Evolutionary conservation across 2,113 vertebrate genomes (phyloP).

Genomic region (Python bivittatus): DNA sequence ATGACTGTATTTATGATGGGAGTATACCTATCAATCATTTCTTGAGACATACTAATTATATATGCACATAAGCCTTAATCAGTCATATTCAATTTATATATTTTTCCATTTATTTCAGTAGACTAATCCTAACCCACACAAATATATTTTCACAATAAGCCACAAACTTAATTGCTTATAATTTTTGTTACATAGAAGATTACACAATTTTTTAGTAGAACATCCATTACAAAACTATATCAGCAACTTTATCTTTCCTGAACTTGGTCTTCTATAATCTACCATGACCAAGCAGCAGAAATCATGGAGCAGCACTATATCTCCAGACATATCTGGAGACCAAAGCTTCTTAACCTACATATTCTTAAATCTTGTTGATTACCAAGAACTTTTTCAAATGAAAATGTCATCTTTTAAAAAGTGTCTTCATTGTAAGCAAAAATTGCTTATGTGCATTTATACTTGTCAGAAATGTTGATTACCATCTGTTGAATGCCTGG

Average conservation of each 20-base stretch:
- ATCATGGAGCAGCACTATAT: background rate
- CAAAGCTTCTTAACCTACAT: background rate
- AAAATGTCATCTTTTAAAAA: background rate
- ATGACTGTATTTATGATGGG: background rate
- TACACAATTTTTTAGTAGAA: background rate
- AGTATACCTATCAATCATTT: background rate
- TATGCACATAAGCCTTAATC: background rate
- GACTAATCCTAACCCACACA: background rate
- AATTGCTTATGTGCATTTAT: background rate
- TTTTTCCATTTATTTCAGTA: background rate
- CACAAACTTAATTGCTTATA: background rate
- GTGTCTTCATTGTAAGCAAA: background rate
- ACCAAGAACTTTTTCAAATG: background rate
- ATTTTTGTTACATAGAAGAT: background rate
- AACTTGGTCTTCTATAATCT: background rate
- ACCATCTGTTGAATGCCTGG: background rate
- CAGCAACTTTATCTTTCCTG: background rate
- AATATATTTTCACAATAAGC: background rate
- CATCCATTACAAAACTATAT: background rate
- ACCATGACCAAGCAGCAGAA: background rate
- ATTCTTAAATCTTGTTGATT: background rate
- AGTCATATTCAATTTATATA: background rate
- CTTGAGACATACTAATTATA: background rate
- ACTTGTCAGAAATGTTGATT: background rate
- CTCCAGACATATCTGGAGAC: background rate